These are phyloP conservation scores for Saccopteryx leptura DNA, from an alignment of 2,113 vertebrate genomes.

Conservation along the genomic window DNA sequence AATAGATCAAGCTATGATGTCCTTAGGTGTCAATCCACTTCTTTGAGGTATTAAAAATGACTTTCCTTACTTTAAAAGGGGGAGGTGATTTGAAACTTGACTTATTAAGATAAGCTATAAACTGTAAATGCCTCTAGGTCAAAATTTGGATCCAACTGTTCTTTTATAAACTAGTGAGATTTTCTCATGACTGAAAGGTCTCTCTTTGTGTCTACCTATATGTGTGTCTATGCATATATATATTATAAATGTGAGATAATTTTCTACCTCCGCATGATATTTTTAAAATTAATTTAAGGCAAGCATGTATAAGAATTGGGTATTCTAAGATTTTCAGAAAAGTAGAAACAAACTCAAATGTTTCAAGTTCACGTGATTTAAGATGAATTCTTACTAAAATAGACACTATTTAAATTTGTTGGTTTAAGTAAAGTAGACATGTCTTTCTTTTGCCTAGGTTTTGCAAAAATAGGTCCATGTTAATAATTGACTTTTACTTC, in stretches of 20 bases:
- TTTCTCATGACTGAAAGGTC: neutral
- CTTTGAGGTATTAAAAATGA: neutral
- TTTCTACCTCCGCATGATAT: neutral
- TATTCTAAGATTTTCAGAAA: neutral
- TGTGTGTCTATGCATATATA: neutral
- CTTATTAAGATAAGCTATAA: neutral
- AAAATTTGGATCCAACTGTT: neutral
- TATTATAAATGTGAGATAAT: neutral
- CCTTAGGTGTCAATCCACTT: neutral
- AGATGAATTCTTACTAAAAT: neutral
- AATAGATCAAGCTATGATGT: neutral
- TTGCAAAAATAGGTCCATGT: too few relatives aligned
- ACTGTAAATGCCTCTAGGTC: neutral
- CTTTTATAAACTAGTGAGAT: neutral
- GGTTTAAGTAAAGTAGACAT: too few relatives aligned
- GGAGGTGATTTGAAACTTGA: neutral
- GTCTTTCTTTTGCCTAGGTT: too few relatives aligned
- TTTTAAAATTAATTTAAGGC: neutral
- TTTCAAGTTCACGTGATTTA: neutral
- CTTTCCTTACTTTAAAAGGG: neutral
- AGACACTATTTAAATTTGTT: too few relatives aligned
- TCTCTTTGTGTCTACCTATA: neutral
- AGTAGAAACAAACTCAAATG: neutral
- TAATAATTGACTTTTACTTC: too few relatives aligned
- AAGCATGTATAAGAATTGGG: neutral